Conservation (phyloP, 2,797 vertebrate genomes). For the Bucorvus abyssinicus region DNA sequence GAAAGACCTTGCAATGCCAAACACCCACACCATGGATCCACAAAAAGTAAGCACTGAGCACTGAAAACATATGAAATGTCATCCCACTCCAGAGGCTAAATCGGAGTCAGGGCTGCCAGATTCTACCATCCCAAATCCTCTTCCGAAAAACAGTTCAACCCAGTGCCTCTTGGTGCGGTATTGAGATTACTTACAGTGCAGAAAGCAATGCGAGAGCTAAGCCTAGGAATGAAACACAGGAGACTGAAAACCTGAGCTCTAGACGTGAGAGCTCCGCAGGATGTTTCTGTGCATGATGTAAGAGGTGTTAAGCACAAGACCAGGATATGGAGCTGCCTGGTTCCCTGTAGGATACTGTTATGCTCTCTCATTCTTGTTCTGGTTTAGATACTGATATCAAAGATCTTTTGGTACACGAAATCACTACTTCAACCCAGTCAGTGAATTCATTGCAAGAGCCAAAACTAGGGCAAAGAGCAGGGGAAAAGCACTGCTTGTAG, state of each 20-base stretch:
- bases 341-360: neutral
- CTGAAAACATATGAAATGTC: neutral
- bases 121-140: neutral
- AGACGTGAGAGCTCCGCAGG: neutral
- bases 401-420: neutral
- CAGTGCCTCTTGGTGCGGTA: neutral
- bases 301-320: neutral
- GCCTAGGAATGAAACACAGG: neutral
- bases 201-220: neutral
- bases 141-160: neutral
- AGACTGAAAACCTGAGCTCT: neutral
- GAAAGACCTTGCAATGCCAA: neutral
- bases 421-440: neutral
- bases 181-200: neutral
- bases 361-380: neutral
- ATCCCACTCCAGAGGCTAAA: neutral
- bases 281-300: neutral
- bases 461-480: neutral
- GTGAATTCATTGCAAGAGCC: neutral
- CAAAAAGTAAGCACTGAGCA: neutral
- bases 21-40: rapidly evolving
- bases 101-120: neutral
- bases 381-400: neutral
- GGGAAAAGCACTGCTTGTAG: neutral
- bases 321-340: neutral